Percentiles rank a stretch among this genome's conserved stretches.
Conservation (phyloP, 1,140 invertebrate genomes). For the Hesperophylax magnus region DNA sequence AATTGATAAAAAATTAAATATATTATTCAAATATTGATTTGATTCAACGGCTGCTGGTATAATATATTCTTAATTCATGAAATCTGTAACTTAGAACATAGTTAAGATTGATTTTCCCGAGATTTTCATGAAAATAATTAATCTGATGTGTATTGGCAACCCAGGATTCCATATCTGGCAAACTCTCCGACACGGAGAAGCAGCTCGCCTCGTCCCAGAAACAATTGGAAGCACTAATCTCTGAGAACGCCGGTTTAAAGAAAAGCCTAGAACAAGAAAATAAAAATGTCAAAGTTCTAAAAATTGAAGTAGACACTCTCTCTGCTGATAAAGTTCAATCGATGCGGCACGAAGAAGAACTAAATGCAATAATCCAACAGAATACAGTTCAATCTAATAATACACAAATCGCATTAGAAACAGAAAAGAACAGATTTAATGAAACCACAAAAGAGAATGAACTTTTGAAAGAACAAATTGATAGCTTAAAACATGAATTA, state of each 20-base stretch:
- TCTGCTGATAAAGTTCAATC: constrained; percentile 35
- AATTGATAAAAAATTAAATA: no score
- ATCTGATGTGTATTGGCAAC: constrained; percentile 12
- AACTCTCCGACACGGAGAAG: constrained; percentile 46
- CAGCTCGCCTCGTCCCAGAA: constrained; percentile 38
- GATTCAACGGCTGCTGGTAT: no score
- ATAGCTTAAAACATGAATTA: constrained; percentile 50
- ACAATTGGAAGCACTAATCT: constrained; percentile 21
- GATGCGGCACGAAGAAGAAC: constrained; percentile 15
- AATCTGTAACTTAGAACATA: no score
- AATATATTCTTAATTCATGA: no score
- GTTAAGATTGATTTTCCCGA: no score
- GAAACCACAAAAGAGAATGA: constrained; percentile 42
- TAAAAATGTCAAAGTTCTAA: constrained; percentile 5
- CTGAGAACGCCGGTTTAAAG: constrained; percentile 42
- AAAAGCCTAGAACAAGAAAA: constrained; percentile 17
- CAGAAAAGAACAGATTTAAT: constrained; percentile 22
- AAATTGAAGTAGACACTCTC: constrained; percentile 38
- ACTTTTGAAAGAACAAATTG: constrained; percentile 45
- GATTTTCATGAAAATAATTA: no score
- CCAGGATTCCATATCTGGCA: constrained; percentile 47
- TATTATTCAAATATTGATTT: no score
- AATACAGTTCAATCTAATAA: constrained; percentile 21
- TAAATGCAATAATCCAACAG: constrained; percentile 30
- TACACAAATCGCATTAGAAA: constrained; percentile 5